Evolutionary conservation across 2,797 vertebrate species (phyloP), one percentile per base, ranked within the genome.

Genomic region (Sparidentex hasta): DNA sequence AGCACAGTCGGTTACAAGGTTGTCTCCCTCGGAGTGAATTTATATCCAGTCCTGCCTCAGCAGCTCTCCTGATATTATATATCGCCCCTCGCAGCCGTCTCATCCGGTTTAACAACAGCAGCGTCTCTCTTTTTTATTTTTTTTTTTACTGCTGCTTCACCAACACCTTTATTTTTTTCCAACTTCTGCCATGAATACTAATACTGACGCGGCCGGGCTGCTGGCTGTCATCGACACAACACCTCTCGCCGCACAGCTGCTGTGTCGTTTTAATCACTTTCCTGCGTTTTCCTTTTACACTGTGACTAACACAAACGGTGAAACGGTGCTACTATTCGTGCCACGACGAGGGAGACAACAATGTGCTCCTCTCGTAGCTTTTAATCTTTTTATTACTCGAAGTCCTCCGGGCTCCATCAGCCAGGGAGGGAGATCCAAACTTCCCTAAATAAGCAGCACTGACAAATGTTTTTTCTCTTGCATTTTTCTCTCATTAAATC

Each of bases 21-120:
- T 89, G 69, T 80, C 81, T 86, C 54, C 18, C 25, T 90, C 71
- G 23, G 71, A 73, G 80, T 85, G 84, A 82, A 90, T 92, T 89
- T 88, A 87, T 89, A 78, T 83, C 82, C 81, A 74, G 38, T 58
- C 73, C 81, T 87, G 72, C 84, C 77, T 93, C 90, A 88, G 92
- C 90, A 90, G 18, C 81, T 87, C 64, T 85, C 68, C 47, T 73
- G 64, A 70, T 85, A 72, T 89, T 70, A 78, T 69, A 82, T 73
- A 73, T 82, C 73, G 20, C 72, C 78, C 76, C 67, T 79, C 44
- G 12, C 67, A 76, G 76, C 55, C 14, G 11, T 56, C 82, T 76
- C 71, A 71, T 71, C 78, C 66, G 25, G 58, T 52, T 27, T 33
- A 33, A 33, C 29, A 77, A 61, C 55, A 71, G 56, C 57, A 75